These are phyloP conservation scores for Holothuria scabra DNA, from an alignment of 53 echinoderm and acorn worm genomes.

Conservation along the genomic window DNA sequence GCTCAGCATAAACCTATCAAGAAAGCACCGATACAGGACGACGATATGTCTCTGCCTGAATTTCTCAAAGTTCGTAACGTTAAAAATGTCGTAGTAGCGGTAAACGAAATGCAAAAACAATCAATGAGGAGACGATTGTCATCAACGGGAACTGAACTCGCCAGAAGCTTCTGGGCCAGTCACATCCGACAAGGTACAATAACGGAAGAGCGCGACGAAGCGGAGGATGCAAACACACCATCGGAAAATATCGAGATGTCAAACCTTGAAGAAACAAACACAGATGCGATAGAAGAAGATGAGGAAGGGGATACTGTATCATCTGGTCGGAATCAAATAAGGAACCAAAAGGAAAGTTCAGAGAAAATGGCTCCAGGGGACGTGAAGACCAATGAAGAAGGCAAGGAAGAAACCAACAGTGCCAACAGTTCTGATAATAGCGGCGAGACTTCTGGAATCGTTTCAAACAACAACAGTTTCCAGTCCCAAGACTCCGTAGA, in stretches of 20 bases:
- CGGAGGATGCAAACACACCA: neutral
- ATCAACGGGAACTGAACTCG: constrained; percentile 33
- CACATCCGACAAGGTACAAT: constrained; percentile 35
- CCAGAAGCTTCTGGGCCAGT: constrained; percentile 23
- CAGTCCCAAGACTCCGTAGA: constrained; percentile 93
- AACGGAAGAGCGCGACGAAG: constrained; percentile 51
- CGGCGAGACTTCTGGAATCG: constrained; percentile 93
- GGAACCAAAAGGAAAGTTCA: neutral
- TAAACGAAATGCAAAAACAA: constrained; percentile 88
- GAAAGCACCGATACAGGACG: constrained; percentile 87
- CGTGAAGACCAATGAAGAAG: constrained; percentile 36
- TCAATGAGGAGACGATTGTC: constrained; percentile 74
- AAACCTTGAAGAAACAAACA: neutral
- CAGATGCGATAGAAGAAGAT: neutral
- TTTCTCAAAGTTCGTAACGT: constrained; percentile 95
- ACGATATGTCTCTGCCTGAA: constrained; percentile 88
- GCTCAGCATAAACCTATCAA: constrained; percentile 70
- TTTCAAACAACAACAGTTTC: constrained; percentile 95
- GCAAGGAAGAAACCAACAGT: constrained; percentile 54
- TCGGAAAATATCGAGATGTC: neutral
- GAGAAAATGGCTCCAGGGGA: constrained; percentile 34
- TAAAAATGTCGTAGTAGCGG: constrained; percentile 88
- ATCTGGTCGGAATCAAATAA: neutral
- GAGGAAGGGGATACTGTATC: neutral
- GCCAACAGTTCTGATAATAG: constrained; percentile 65